Percentiles rank a stretch among this genome's conserved stretches.
phyloP scores from a whole-genome alignment of 2,888 invertebrate species.

The Oscheius sp. region DNA sequence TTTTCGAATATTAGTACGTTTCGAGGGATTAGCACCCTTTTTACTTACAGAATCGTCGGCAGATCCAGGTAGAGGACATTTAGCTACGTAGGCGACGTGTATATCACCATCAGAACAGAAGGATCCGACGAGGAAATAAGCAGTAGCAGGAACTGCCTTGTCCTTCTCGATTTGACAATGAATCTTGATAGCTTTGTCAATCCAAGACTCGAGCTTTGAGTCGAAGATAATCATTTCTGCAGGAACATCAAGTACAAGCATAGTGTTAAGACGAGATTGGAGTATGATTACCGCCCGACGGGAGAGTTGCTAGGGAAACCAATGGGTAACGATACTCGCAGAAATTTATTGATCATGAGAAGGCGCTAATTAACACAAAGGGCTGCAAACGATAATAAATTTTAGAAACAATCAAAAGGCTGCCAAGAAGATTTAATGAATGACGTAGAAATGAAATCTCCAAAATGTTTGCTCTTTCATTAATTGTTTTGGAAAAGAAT shows the following conservation, averaged over 20 bases:
- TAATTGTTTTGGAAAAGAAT: too few species aligned
- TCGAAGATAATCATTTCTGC: constrained; percentile 50
- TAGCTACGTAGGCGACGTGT: constrained; percentile 52
- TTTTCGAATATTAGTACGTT: constrained; percentile 22
- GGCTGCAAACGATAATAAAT: too few species aligned
- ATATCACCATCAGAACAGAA: constrained; percentile 52
- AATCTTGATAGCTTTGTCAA: constrained; percentile 41
- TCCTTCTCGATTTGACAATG: constrained; percentile 33
- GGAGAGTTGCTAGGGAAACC: constrained; percentile 8
- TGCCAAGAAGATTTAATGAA: too few species aligned
- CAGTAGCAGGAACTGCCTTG: constrained; percentile 46
- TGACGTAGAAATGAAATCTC: too few species aligned
- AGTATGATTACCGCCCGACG: neutral
- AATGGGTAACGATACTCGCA: too few species aligned
- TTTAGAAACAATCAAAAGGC: neutral
- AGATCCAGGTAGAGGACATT: constrained; percentile 52
- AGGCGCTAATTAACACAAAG: neutral
- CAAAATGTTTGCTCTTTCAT: too few species aligned
- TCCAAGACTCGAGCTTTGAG: constrained; percentile 49
- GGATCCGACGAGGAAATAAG: constrained; percentile 51
- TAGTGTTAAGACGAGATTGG: neutral
- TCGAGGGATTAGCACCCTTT: constrained; percentile 5
- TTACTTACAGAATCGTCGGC: constrained; percentile 44
- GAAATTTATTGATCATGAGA: constrained; percentile 5
- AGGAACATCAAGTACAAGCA: constrained; percentile 32